phyloP scores from a whole-genome alignment of 2,797 vertebrate species.

The Carapus acus region DNA sequence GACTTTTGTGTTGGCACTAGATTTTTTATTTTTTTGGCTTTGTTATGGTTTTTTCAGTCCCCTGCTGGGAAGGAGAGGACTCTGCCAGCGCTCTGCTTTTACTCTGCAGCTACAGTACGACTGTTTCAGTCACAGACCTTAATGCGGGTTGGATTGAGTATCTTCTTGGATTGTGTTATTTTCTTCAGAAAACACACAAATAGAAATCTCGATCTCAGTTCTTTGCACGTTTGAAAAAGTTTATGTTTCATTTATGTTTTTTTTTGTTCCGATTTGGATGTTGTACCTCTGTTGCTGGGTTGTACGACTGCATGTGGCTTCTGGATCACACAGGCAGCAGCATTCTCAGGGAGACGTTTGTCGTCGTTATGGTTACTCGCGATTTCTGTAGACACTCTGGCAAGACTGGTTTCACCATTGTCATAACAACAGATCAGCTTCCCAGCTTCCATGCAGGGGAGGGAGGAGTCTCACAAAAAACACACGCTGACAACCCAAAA shows the following conservation, averaged over 20 bases:
- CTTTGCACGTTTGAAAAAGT: no score
- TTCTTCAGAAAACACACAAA: no score
- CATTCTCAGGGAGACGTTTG: constrained; percentile 64
- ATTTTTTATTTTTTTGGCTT: no score
- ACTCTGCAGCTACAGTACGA: no score
- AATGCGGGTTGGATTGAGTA: no score
- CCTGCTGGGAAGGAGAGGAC: no score
- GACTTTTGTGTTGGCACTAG: no score
- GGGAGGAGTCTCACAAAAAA: constrained; percentile 13
- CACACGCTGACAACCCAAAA: constrained; percentile 2
- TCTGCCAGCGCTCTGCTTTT: no score
- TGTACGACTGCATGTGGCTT: constrained; percentile 19
- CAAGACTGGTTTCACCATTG: constrained; percentile 55
- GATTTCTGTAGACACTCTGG: constrained; percentile 59
- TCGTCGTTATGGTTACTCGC: constrained; percentile 68
- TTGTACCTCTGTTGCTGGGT: constrained; percentile 27
- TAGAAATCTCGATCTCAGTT: no score
- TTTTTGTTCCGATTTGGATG: background rate
- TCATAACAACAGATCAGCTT: constrained; percentile 66
- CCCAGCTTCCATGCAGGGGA: constrained; percentile 38
- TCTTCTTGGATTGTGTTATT: no score
- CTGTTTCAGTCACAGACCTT: no score
- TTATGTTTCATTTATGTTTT: background rate
- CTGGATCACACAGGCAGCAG: constrained; percentile 48
- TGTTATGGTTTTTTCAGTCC: no score